Evolutionary conservation across 2,888 invertebrate genomes (phyloP).

Genomic region (Amblyjoppa fuscipennis): DNA sequence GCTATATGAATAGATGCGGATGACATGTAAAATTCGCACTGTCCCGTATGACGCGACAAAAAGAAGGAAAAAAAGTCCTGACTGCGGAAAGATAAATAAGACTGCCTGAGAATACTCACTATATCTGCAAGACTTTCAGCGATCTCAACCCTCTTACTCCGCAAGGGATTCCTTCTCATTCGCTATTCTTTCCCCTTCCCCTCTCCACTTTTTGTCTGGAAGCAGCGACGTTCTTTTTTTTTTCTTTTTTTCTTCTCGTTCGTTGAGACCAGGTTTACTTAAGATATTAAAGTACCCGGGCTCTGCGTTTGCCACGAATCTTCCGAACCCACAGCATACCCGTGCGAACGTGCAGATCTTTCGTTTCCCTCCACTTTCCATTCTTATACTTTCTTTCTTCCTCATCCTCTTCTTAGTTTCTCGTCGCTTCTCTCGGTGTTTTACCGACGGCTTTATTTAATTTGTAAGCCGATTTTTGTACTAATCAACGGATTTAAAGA

Average conservation of each 20-base stretch:
- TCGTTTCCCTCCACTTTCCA: constrained; percentile 70
- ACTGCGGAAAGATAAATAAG: constrained; percentile 34
- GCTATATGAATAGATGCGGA: too few species aligned
- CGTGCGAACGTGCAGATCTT: constrained; percentile 44
- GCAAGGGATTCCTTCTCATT: constrained; percentile 66
- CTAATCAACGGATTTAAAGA: constrained; percentile 84
- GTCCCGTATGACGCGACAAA: constrained; percentile 2
- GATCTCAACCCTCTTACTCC: constrained; percentile 28
- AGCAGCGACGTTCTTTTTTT: constrained; percentile 52
- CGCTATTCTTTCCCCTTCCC: constrained; percentile 68
- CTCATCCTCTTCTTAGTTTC: constrained; percentile 45
- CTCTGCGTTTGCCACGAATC: constrained; percentile 57
- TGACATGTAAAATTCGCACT: constrained; percentile 13
- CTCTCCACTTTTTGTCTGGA: constrained; percentile 43
- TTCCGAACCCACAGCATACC: constrained; percentile 34
- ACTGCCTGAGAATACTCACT: constrained; percentile 16
- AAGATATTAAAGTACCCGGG: constrained; percentile 83
- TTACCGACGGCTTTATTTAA: constrained; percentile 82
- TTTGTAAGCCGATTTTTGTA: constrained; percentile 85
- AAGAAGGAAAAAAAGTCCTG: not conserved
- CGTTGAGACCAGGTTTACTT: constrained; percentile 81
- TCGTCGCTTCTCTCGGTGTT: constrained; percentile 72
- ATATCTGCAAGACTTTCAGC: constrained; percentile 40
- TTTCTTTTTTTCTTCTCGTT: constrained; percentile 71
- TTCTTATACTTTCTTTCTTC: constrained; percentile 56